Evolutionary conservation across 2,113 vertebrate genomes (phyloP).

Genomic region (Epinephelus lanceolatus): DNA sequence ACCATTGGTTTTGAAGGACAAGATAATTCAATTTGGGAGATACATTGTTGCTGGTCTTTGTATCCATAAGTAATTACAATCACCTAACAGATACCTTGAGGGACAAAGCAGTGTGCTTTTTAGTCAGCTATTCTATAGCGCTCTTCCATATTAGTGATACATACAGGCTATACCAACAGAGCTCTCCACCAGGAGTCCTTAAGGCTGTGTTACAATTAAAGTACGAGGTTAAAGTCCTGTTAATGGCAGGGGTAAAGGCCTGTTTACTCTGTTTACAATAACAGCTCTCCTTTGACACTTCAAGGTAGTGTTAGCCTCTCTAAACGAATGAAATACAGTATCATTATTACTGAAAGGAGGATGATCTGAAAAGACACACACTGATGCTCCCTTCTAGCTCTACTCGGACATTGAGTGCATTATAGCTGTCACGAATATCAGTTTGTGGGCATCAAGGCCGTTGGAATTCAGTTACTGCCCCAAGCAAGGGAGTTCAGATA

Average conservation of each 20-base stretch:
- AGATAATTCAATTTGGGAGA: slow-evolving; percentile 47
- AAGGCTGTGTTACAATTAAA: slow-evolving; percentile 7
- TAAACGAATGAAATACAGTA: background rate
- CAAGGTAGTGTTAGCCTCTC: background rate
- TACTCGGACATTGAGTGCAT: background rate
- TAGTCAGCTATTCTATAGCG: slow-evolving; percentile 1
- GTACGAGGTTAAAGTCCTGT: slow-evolving; percentile 8
- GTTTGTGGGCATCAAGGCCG: too few species aligned
- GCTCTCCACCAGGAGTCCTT: background rate
- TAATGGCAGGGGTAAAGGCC: background rate
- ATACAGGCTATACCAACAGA: background rate
- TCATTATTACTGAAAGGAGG: background rate
- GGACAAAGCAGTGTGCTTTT: slow-evolving; percentile 15
- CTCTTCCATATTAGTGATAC: slow-evolving; percentile 14
- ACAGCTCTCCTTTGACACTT: background rate
- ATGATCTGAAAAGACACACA: background rate
- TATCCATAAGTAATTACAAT: slow-evolving; percentile 33
- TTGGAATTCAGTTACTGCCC: too few species aligned
- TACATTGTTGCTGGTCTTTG: slow-evolving; percentile 36
- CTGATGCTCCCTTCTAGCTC: background rate
- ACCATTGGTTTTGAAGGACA: slow-evolving; percentile 52
- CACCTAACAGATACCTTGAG: slow-evolving; percentile 16
- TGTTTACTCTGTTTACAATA: background rate
- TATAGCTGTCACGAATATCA: too few species aligned
- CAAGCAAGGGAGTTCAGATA: too few species aligned